A percentile compares a stretch with the other conserved stretches of the same genome.
Evolutionary conservation across 2,113 vertebrate genomes (phyloP).

Genomic region (Phodopus roborovskii): DNA sequence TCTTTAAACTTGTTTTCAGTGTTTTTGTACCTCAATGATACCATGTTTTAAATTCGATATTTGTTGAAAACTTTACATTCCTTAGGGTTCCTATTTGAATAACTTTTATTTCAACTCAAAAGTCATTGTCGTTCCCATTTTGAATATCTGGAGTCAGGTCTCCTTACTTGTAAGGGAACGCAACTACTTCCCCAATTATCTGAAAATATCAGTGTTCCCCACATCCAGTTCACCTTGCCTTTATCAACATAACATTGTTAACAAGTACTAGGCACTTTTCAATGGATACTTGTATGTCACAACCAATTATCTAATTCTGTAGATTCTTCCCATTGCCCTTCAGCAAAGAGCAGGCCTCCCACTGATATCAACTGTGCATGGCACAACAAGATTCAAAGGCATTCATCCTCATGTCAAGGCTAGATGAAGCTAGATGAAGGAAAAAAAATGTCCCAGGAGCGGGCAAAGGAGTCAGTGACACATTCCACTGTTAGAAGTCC

Average conservation of each 20-base stretch:
- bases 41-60: neutral
- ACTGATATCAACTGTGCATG: too few species aligned
- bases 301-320: neutral
- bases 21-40: neutral
- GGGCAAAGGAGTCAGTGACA: neutral
- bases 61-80: constrained; percentile 15
- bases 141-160: neutral
- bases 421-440: too few species aligned
- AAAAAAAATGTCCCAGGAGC: too few species aligned
- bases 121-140: neutral
- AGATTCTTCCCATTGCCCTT: neutral
- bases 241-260: neutral
- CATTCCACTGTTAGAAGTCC: neutral
- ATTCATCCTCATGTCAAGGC: too few species aligned
- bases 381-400: too few species aligned
- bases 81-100: neutral
- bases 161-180: neutral
- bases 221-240: neutral
- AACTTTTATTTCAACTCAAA: neutral
- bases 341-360: too few species aligned
- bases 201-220: neutral
- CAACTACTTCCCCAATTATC: neutral
- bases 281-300: neutral
- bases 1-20: neutral
- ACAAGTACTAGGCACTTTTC: neutral